phyloP scores from a whole-genome alignment of 2,113 vertebrate species.

The Taxidea taxus region DNA sequence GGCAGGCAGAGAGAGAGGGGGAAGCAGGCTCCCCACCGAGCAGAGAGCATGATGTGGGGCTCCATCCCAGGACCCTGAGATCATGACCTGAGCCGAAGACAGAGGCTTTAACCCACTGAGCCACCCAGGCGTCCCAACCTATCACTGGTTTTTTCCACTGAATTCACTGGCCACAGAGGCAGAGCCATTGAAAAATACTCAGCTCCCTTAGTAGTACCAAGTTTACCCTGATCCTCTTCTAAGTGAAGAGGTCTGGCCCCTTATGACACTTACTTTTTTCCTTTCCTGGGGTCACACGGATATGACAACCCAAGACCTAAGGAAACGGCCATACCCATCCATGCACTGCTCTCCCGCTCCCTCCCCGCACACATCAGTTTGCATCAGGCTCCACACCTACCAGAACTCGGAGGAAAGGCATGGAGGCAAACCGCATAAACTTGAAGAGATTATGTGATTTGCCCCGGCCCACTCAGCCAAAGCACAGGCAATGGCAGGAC shows the following conservation, averaged over 20 bases:
- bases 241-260: background rate
- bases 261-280: background rate
- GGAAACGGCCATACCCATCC: background rate
- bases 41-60: too few relatives aligned
- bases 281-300: background rate
- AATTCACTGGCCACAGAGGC: background rate
- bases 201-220: background rate
- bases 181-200: background rate
- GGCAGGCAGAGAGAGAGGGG: too few relatives aligned
- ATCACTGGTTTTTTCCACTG: background rate
- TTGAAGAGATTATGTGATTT: background rate
- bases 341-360: rapidly evolving
- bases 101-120: too few relatives aligned
- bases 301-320: background rate
- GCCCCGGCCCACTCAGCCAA: background rate
- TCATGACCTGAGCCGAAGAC: too few relatives aligned
- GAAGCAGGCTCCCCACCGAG: too few relatives aligned
- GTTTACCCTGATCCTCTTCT: background rate
- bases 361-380: background rate
- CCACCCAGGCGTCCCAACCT: too few relatives aligned
- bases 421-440: background rate
- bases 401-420: background rate
- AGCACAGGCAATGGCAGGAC: background rate
- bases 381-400: background rate
- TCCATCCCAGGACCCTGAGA: too few relatives aligned